Base-by-base conservation (phyloP, 2,113 vertebrate species). In the Triplophysa siluroides region DNA sequence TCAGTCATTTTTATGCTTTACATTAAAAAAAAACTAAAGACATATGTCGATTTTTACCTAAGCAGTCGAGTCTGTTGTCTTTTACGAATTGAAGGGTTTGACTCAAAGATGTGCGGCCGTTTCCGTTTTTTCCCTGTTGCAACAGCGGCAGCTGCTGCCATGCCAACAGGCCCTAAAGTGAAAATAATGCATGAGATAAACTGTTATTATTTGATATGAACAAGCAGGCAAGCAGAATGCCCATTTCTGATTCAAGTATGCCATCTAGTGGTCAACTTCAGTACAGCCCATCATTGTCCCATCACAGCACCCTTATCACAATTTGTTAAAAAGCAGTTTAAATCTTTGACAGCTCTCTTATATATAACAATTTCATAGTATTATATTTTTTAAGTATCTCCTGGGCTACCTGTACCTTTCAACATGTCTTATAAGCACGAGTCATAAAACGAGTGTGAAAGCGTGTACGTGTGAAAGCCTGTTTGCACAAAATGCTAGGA, bases 41-140 rank as follows among this genome's bases (percentile, higher is more conserved):
- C 8, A 52, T 56, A 58, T 19, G 45, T n/a, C 11, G 13, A 45
- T 1, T 75, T 91, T 93, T 85, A 98, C 98, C 98, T 94, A 68
- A 99, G 94, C 87, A 99, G 90, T 9, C 97, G 96, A 0, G 98
- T 99, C 91, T 99, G 98, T 86, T 99, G 98, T 88, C 98, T 93
- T 88, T 99, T 99, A 54, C 98, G 93, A 84, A 99, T 98, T 1
- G 98, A 99, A 0, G 98, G 98, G 88, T 99, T 99, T 73, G 98
- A 99, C 73, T 99, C 97, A 77, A 99, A 99, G 9, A 98, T 94
- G 16, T 99, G 98, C 2, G 98, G 98, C 2, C 97, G 90, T 88
- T 99, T 99, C 75, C 97, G 87, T 85, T 99, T 99, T 67, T 99
- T 99, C 0, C 98, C 98, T 0, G 97, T 99, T 2, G 98, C 98